Evolutionary conservation across 2,113 vertebrate species (phyloP).

Genomic region (Dermatemys mawii): DNA sequence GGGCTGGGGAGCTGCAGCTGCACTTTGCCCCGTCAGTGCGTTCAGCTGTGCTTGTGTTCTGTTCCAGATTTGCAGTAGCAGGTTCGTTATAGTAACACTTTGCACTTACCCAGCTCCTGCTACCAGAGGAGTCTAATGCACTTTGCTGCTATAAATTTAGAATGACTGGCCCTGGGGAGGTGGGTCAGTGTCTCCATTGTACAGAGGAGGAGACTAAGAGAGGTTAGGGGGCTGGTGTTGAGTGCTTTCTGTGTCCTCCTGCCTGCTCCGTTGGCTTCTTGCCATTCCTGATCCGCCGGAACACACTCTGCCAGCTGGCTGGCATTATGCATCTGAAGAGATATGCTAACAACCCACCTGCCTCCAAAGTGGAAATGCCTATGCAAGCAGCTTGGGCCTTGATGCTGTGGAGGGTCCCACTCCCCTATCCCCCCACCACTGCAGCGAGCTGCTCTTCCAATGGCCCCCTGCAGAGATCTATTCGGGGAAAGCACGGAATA

Average conservation of each 20-base stretch:
- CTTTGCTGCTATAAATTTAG: background rate
- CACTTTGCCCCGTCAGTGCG: background rate
- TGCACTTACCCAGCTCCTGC: background rate
- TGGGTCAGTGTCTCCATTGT: background rate
- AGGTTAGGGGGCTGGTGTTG: too few relatives aligned
- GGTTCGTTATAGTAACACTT: background rate
- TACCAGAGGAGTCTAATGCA: background rate
- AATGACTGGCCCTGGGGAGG: background rate
- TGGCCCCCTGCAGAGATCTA: fast-evolving
- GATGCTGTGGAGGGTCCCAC: too few relatives aligned
- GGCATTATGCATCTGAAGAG: fast-evolving
- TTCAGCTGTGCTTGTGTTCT: background rate
- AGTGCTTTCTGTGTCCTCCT: too few relatives aligned
- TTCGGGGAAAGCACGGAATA: conserved; percentile 32
- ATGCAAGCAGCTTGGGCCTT: too few relatives aligned
- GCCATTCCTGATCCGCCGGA: background rate
- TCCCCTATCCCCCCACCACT: too few relatives aligned
- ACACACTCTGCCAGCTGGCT: fast-evolving
- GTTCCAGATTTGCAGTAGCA: background rate
- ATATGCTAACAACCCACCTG: background rate
- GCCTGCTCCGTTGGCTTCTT: background rate
- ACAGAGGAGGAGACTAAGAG: background rate
- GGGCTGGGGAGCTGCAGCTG: background rate
- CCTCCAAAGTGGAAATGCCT: too few relatives aligned
- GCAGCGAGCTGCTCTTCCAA: background rate